These are phyloP conservation scores for Brachionus rubens DNA, from an alignment of 1,140 invertebrate genomes.

Conservation along the genomic window DNA sequence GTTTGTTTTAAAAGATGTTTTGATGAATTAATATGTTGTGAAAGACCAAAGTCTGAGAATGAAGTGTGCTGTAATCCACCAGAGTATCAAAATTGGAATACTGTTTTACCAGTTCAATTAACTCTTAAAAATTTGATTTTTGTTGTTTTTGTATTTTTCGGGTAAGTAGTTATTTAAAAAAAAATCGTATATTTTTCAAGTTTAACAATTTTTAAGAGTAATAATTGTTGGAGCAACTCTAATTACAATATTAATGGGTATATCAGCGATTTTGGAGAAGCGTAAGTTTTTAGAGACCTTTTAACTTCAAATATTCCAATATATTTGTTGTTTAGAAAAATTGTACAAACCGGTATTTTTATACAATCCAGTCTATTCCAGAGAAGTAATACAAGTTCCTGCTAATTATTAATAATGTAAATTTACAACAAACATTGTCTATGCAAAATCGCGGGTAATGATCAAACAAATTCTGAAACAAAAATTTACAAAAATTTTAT, in stretches of 20 bases:
- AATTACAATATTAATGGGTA: constrained; percentile 18
- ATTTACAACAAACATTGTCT: no score
- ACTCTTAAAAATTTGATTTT: constrained; percentile 38
- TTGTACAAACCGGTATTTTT: constrained; percentile 18
- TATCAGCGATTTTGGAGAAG: constrained; percentile 7
- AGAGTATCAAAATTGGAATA: constrained; percentile 7
- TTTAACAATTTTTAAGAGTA: not conserved
- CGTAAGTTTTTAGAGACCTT: not conserved
- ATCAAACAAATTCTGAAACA: no score
- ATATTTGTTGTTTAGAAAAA: not conserved
- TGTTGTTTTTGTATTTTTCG: constrained; percentile 30
- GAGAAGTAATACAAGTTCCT: not conserved
- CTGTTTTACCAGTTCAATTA: constrained; percentile 29
- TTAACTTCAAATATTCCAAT: not conserved
- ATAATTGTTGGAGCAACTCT: constrained; percentile 1
- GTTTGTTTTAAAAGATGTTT: no score
- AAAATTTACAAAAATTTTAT: no score
- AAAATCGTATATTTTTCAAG: not conserved
- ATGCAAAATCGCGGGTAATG: no score
- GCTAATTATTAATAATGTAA: not conserved
- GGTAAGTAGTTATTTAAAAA: not conserved
- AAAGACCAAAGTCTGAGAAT: not conserved
- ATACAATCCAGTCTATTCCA: not conserved
- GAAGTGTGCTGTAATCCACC: constrained; percentile 31
- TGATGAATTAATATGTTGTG: constrained; percentile 31